Evolutionary conservation across 2,888 invertebrate species (phyloP).

Genomic region (Acleris cristana): DNA sequence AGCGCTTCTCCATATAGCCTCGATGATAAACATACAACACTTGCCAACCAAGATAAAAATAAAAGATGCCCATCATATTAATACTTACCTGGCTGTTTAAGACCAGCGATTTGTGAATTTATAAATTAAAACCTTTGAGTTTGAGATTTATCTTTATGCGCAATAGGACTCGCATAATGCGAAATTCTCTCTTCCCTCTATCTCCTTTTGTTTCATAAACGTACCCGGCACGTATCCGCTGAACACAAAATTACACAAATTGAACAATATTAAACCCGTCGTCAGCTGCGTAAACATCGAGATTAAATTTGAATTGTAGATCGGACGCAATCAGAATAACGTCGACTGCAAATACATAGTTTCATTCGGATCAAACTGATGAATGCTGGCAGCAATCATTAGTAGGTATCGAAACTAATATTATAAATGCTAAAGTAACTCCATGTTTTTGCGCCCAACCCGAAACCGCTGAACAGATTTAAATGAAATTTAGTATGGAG

Average conservation of each 20-base stretch:
- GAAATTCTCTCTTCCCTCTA: constrained; percentile 9
- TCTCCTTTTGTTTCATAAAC: constrained; percentile 19
- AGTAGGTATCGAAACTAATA: neutral
- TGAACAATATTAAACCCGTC: constrained; percentile 43
- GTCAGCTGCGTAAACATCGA: constrained; percentile 48
- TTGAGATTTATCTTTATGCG: constrained; percentile 8
- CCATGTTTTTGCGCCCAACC: too few species aligned
- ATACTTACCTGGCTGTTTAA: constrained; percentile 2
- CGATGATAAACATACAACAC: constrained; percentile 57
- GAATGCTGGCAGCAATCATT: constrained; percentile 2
- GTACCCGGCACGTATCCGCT: constrained; percentile 35
- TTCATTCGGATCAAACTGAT: constrained; percentile 20
- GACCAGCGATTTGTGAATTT: constrained; percentile 11
- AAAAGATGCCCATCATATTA: constrained; percentile 48
- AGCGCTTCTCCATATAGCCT: constrained; percentile 40
- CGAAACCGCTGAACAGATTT: too few species aligned
- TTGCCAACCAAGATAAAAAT: constrained; percentile 50
- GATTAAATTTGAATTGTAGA: constrained; percentile 43
- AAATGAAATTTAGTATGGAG: too few species aligned
- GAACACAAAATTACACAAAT: constrained; percentile 53
- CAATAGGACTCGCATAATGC: constrained; percentile 15
- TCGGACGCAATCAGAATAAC: constrained; percentile 35
- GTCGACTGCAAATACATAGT: constrained; percentile 26
- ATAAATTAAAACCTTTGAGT: constrained; percentile 15
- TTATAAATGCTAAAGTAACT: too few species aligned